phyloP scores from a whole-genome alignment of 1,140 invertebrate genomes.

The Bombus vancouverensis region DNA sequence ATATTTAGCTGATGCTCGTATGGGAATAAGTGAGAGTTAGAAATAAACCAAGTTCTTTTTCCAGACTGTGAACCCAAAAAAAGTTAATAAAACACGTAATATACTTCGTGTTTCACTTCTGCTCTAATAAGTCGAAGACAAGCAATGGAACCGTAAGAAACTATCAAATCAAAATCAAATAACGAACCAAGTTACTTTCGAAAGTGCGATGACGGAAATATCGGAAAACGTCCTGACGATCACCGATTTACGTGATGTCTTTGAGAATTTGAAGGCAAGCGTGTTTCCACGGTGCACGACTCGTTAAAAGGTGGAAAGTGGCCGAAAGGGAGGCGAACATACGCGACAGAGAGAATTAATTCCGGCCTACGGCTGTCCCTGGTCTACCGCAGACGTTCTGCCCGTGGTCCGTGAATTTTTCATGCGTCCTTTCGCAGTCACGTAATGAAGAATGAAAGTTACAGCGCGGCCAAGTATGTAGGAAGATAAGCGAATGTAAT shows the following conservation, averaged over 20 bases:
- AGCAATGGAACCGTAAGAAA: neutral
- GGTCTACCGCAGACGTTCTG: conserved; percentile 11
- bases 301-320: neutral
- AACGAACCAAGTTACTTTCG: no score
- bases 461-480: neutral
- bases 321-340: neutral
- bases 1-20: no score
- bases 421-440: neutral
- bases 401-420: neutral
- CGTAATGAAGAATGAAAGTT: conserved; percentile 11
- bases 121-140: no score
- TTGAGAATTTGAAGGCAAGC: neutral
- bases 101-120: neutral
- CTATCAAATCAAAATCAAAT: no score
- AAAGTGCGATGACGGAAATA: neutral
- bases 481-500: conserved; percentile 8
- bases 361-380: neutral
- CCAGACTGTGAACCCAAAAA: no score
- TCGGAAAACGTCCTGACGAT: neutral
- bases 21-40: no score
- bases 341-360: conserved; percentile 14
- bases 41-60: no score
- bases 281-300: neutral
- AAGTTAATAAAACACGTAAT: no score
- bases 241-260: neutral